These are phyloP conservation scores for Chelonoidis abingdonii DNA, from an alignment of 2,113 vertebrate species.

Conservation along the genomic window DNA sequence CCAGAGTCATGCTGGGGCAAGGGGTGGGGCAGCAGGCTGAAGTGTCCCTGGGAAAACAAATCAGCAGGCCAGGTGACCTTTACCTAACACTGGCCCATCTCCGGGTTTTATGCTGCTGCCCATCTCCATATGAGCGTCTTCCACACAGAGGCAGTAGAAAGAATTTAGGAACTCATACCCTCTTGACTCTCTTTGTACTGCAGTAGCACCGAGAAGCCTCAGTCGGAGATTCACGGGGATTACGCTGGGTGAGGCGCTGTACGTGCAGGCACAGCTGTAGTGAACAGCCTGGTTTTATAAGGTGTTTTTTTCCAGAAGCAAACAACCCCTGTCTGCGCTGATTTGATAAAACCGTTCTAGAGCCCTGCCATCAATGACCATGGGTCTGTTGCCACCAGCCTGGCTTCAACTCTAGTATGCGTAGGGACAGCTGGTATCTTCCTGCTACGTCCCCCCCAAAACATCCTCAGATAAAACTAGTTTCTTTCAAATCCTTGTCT, in stretches of 20 bases:
- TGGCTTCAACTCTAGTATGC: not conserved
- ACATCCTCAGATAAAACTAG: not conserved
- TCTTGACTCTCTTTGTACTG: no score
- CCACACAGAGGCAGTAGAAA: no score
- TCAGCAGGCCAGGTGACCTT: rapidly evolving
- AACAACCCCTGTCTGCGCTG: rapidly evolving
- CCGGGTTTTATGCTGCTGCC: not conserved
- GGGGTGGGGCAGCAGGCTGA: not conserved
- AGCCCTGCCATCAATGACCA: not conserved
- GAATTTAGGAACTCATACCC: no score
- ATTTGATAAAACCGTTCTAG: not conserved
- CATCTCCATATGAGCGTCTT: not conserved
- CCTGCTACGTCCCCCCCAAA: not conserved
- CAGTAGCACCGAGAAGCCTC: no score
- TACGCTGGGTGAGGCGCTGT: no score
- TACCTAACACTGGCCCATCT: not conserved
- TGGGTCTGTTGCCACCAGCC: not conserved
- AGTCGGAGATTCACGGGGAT: no score
- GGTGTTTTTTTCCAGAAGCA: not conserved
- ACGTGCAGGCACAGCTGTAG: not conserved
- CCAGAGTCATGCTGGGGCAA: not conserved
- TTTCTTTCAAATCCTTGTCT: not conserved
- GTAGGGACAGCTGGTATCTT: not conserved
- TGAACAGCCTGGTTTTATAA: not conserved
- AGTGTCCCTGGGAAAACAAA: rapidly evolving